phyloP scores from a whole-genome alignment of 2,888 invertebrate genomes.

The Dinocampus coccinellae region DNA sequence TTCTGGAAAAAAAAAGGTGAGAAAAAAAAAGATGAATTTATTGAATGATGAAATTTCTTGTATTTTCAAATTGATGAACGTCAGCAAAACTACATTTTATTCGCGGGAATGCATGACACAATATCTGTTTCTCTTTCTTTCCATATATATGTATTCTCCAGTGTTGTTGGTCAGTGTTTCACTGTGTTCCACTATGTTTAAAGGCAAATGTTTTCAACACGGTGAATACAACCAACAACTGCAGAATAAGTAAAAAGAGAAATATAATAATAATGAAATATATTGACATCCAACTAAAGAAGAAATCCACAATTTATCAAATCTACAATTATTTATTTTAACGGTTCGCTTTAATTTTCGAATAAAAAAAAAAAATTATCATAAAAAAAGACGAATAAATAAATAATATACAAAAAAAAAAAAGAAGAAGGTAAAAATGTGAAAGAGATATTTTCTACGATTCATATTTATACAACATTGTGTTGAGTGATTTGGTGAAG shows the following conservation, averaged over 20 bases:
- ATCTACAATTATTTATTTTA: neutral
- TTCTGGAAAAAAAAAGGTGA: neutral
- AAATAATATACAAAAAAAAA: too few relatives aligned
- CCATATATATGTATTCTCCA: slow-evolving; percentile 16
- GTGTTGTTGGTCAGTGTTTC: slow-evolving; percentile 58
- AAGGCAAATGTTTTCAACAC: slow-evolving; percentile 55
- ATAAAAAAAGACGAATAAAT: too few relatives aligned
- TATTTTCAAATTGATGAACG: neutral
- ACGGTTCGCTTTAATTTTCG: neutral
- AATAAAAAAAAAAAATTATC: too few relatives aligned
- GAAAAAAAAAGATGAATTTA: neutral
- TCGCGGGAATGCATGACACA: neutral
- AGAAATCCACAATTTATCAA: neutral
- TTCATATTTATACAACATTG: too few relatives aligned
- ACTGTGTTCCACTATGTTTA: slow-evolving; percentile 58
- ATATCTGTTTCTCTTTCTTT: neutral
- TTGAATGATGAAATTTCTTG: neutral
- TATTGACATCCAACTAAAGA: neutral
- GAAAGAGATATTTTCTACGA: too few relatives aligned
- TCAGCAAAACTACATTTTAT: neutral
- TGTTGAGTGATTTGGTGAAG: too few relatives aligned
- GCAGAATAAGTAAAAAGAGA: neutral
- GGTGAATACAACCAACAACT: slow-evolving; percentile 47
- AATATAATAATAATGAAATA: neutral
- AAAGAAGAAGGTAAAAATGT: too few relatives aligned